Evolutionary conservation across 2,888 invertebrate genomes (phyloP).

Genomic region (Nemurella pictetii): DNA sequence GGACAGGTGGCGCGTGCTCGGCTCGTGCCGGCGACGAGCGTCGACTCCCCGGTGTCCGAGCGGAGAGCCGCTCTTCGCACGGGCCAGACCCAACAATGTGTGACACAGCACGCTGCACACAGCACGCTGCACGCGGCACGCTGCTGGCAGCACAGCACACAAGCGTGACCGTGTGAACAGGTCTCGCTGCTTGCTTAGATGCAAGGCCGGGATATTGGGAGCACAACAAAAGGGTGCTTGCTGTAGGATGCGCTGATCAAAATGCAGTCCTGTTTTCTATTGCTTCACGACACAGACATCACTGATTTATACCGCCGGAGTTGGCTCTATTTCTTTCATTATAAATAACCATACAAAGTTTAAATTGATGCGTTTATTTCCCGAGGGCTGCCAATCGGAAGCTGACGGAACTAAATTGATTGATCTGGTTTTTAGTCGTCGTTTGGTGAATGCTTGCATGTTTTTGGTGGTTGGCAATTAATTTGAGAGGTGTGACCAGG

Average conservation of each 20-base stretch:
- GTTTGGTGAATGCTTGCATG: not conserved
- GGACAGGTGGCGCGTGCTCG: constrained; percentile 14
- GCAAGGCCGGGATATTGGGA: no score
- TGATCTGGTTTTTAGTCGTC: not conserved
- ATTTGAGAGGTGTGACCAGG: not conserved
- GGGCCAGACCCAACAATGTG: not conserved
- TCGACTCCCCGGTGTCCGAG: not conserved
- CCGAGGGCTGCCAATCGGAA: not conserved
- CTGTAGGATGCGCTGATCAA: no score
- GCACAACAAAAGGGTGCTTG: no score
- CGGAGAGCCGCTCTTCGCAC: not conserved
- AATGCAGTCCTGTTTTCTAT: no score
- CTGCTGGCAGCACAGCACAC: no score
- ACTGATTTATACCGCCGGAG: no score
- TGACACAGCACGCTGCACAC: not conserved
- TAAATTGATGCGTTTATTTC: no score
- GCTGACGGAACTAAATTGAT: not conserved
- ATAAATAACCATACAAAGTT: no score
- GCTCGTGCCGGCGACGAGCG: not conserved
- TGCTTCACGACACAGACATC: no score
- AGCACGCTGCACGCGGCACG: not conserved
- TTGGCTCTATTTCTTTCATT: no score
- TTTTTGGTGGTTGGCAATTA: not conserved
- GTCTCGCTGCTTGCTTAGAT: not conserved
- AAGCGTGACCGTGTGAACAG: not conserved